These are phyloP conservation scores for Xiphophorus hellerii DNA, from an alignment of 2,113 vertebrate genomes.

Conservation along the genomic window DNA sequence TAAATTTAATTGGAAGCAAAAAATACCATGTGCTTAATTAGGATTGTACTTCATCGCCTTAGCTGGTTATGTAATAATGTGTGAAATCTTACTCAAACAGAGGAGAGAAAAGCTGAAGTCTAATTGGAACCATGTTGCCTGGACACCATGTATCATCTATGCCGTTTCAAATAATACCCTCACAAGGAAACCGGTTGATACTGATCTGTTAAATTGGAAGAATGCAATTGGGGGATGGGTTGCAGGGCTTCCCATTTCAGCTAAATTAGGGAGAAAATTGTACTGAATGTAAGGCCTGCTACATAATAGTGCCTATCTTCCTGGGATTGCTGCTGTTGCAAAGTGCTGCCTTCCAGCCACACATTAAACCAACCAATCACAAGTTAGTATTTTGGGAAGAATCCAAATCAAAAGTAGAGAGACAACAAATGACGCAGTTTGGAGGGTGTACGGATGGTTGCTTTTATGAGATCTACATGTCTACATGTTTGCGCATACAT, in stretches of 20 bases:
- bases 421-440: conserved; percentile 49
- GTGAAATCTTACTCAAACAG: neutral
- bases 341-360: conserved; percentile 52
- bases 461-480: conserved; percentile 11
- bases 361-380: conserved; percentile 50
- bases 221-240: conserved; percentile 27
- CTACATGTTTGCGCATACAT: neutral
- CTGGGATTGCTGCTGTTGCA: conserved; percentile 41
- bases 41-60: neutral
- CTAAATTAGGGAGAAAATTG: conserved; percentile 48
- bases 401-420: conserved; percentile 58
- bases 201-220: conserved; percentile 28
- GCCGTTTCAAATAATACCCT: conserved; percentile 9
- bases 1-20: neutral
- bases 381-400: conserved; percentile 39
- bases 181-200: conserved; percentile 5
- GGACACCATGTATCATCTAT: neutral
- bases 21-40: neutral
- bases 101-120: neutral
- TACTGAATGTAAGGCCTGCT: conserved; percentile 44
- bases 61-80: neutral
- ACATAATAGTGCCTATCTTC: conserved; percentile 31
- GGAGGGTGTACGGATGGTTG: conserved; percentile 9
- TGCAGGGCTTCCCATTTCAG: conserved; percentile 36
- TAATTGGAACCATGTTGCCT: neutral